phyloP scores from a whole-genome alignment of 2,888 invertebrate species.

The Agelastica alni region DNA sequence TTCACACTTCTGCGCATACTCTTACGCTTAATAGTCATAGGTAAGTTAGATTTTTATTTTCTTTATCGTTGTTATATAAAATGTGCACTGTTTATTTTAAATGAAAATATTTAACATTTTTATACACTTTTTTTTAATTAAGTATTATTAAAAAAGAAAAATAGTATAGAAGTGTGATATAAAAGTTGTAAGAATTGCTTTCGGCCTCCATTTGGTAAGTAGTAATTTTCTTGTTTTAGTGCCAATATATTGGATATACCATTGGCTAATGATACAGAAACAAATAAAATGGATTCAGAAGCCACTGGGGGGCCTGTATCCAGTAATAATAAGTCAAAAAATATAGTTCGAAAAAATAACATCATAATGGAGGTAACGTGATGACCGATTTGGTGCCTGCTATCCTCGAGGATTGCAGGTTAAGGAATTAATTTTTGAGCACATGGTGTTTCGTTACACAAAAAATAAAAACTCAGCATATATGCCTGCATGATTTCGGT shows the following conservation, averaged over 20 bases:
- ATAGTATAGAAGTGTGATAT: too few species aligned
- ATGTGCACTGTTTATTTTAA: too few species aligned
- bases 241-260: constrained; percentile 57
- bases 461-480: constrained; percentile 27
- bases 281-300: constrained; percentile 47
- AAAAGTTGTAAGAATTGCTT: too few species aligned
- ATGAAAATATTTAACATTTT: too few species aligned
- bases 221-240: constrained; percentile 44
- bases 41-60: too few species aligned
- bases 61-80: too few species aligned
- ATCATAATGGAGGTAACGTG: constrained; percentile 67
- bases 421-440: constrained; percentile 30
- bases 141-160: too few species aligned
- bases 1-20: constrained; percentile 55
- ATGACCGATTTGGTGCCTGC: constrained; percentile 49
- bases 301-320: constrained; percentile 38
- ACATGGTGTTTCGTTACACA: constrained; percentile 32
- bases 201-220: neutral
- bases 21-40: constrained; percentile 67
- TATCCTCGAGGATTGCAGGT: constrained; percentile 27
- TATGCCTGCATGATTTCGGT: constrained; percentile 33
- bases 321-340: constrained; percentile 51
- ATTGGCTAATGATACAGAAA: constrained; percentile 50
- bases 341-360: constrained; percentile 60
- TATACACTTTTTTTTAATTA: too few species aligned